Conservation (phyloP, 2,888 invertebrate genomes). For the Nesidiocoris tenuis region DNA sequence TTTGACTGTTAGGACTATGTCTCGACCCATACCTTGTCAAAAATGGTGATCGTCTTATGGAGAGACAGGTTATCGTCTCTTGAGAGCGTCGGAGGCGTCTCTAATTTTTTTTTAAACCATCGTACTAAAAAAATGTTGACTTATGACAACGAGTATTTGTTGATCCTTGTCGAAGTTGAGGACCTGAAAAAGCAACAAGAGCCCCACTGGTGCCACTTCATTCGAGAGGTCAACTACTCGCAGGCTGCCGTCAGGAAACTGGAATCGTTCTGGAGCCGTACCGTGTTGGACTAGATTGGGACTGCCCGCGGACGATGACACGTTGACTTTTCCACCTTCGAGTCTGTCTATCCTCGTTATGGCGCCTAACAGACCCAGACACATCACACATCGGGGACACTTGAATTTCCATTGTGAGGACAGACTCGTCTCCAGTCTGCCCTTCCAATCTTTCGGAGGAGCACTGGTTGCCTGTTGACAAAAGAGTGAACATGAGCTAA, state of each 20-base stretch:
- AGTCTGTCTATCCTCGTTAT: neutral
- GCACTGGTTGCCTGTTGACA: neutral
- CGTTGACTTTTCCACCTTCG: neutral
- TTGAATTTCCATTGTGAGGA: neutral
- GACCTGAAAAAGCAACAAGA: too few species aligned
- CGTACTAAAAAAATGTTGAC: neutral
- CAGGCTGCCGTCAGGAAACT: neutral
- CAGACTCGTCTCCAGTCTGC: neutral
- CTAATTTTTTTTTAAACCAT: neutral
- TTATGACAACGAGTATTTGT: neutral
- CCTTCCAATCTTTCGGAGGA: neutral
- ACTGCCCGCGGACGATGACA: neutral
- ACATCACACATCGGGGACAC: neutral
- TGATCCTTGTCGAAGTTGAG: neutral
- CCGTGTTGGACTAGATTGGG: neutral
- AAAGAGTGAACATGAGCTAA: neutral
- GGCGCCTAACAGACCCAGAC: neutral
- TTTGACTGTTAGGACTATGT: too few species aligned
- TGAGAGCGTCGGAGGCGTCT: neutral
- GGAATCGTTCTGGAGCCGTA: neutral
- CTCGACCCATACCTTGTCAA: too few species aligned
- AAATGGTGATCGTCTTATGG: too few species aligned
- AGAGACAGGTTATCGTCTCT: neutral
- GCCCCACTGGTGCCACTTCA: too few species aligned
- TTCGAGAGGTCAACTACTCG: neutral